These are phyloP conservation scores for Sitta europaea DNA, from an alignment of 2,113 vertebrate species.

Conservation along the genomic window DNA sequence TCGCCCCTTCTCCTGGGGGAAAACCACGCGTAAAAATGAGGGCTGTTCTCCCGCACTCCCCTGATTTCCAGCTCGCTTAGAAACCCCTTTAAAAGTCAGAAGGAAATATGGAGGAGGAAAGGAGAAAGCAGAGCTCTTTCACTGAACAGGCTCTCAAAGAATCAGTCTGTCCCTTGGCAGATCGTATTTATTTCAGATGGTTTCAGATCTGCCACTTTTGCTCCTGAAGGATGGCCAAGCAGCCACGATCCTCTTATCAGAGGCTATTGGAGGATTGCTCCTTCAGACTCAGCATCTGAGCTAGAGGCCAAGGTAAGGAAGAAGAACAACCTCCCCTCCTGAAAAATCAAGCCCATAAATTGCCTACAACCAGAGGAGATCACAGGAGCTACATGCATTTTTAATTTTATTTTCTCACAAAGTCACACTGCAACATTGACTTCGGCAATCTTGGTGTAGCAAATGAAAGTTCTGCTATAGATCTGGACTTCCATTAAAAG, in stretches of 20 bases:
- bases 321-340: not conserved
- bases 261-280: not conserved
- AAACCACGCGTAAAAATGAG: not conserved
- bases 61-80: not conserved
- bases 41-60: not conserved
- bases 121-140: not conserved
- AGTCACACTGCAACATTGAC: not conserved
- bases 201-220: not conserved
- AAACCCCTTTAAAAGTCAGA: not conserved
- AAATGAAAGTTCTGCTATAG: not conserved
- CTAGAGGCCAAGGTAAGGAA: not conserved
- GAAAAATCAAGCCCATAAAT: not conserved
- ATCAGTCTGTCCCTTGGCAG: not conserved
- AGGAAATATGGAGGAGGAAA: not conserved
- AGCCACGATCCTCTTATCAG: not conserved
- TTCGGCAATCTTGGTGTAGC: not conserved
- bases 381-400: not conserved
- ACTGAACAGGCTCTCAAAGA: not conserved
- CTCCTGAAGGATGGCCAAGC: not conserved
- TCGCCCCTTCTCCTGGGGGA: not conserved
- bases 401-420: not conserved
- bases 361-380: not conserved
- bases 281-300: not conserved
- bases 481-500: not conserved
- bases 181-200: not conserved